Base-by-base conservation (phyloP, 2,113 vertebrate genomes). In the Bufo gargarizans region DNA sequence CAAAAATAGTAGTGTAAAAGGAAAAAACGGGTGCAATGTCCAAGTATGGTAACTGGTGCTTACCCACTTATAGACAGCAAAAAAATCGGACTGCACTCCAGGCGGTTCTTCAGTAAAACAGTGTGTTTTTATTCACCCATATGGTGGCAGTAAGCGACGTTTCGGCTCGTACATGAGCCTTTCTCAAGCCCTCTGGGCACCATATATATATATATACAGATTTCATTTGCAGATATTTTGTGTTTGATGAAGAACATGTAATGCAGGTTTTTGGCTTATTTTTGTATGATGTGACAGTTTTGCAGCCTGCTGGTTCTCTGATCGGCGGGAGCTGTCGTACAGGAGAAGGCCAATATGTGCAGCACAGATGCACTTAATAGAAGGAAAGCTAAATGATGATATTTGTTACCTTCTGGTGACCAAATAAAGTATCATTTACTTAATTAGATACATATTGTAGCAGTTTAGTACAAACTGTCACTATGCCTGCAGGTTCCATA, bases 371-470 rank as follows among this genome's bases (percentile, higher is more conserved):
- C 79, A 61, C 5, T 10, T 8, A 82, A 45, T 43, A 82, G 43
- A 63, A 61, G 77, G 77, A 58, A 8, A 45, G 47, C 22, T 1
- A 19, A 45, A 56, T 47, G 58, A 82, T 59, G n/a, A 33, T 82
- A 43, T 61, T 61, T 82, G 43, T 82, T 82, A 33, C 76, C 76
- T 77, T 12, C 49, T 53, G 76, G 76, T 53, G 76, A 53, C 49
- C 47, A 53, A n/a, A 76, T 76, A 53, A 50, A 53, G 20, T 16
- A 20, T 53, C 49, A 53, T 22, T 50, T 77, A n/a, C 76, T 74
- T 17, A 74, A 74, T 45, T 43, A 45, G 45, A 72, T 72, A 45
- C 33, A 72, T 72, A 72, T 16, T 72, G 12, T 16, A 45, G 69
- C 69, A 45, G 13, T 16, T 47, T 74, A 47, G 49, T 16, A 47